Conservation (phyloP, 1,140 invertebrate genomes). For the Lordiphosa stackelbergi region DNA sequence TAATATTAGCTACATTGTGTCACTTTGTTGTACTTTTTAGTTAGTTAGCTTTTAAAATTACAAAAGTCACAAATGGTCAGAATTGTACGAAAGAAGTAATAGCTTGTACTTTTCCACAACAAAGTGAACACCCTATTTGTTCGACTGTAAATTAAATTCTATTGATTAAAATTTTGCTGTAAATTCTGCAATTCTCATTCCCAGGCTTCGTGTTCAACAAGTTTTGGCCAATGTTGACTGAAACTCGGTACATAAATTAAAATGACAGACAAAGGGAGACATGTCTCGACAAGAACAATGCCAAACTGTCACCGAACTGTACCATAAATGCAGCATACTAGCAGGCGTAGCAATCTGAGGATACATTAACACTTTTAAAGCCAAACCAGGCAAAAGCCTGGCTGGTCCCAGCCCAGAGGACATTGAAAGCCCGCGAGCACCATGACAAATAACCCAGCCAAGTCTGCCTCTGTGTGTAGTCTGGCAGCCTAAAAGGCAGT, state of each 20-base stretch:
- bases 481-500: constrained; percentile 43
- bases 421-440: constrained; percentile 34
- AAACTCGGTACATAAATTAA: constrained; percentile 34
- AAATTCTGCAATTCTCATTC: too few species aligned
- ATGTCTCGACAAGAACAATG: constrained; percentile 19
- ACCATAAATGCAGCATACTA: constrained; percentile 12
- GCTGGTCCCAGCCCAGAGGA: constrained; percentile 14
- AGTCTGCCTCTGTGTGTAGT: constrained; percentile 18
- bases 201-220: constrained; percentile 35
- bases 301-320: constrained; percentile 17
- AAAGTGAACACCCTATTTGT: too few species aligned
- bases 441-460: constrained; percentile 49
- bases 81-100: too few species aligned
- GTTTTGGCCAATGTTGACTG: constrained; percentile 19
- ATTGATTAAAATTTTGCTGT: too few species aligned
- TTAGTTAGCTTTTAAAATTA: too few species aligned
- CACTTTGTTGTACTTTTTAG: too few species aligned
- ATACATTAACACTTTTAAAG: constrained; percentile 57
- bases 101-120: too few species aligned
- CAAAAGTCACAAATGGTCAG: too few species aligned
- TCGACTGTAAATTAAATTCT: constrained; percentile 4
- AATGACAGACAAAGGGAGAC: constrained; percentile 8
- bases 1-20: too few species aligned
- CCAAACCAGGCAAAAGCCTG: neutral
- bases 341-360: constrained; percentile 14